Conservation (phyloP, 2,888 invertebrate genomes). For the Didymodactylos carnosus region DNA sequence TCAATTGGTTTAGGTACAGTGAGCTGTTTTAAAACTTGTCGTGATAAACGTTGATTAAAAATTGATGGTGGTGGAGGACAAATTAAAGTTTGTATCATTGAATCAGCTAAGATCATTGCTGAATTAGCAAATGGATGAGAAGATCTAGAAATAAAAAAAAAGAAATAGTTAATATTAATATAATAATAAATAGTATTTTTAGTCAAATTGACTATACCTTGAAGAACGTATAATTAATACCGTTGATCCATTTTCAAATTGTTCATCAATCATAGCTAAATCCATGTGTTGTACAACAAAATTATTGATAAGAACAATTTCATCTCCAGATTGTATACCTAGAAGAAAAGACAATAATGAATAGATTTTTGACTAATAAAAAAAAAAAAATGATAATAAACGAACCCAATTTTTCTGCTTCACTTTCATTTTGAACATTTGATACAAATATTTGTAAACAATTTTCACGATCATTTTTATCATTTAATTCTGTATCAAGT, state of each 20-base stretch:
- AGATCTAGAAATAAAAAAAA: neutral
- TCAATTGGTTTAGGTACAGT: neutral
- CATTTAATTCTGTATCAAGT: neutral
- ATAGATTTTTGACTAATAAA: too few species aligned
- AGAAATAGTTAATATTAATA: neutral
- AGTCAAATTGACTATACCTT: neutral
- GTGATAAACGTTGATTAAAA: neutral
- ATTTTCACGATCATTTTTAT: too few species aligned
- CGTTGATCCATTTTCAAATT: neutral
- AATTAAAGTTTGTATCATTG: neutral
- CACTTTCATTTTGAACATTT: neutral
- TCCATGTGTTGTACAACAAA: conserved; percentile 91
- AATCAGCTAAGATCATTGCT: neutral
- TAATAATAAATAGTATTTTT: neutral
- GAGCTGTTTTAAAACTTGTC: neutral
- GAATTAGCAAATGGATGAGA: neutral
- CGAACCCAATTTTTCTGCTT: neutral
- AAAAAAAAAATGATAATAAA: too few species aligned
- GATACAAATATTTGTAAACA: neutral
- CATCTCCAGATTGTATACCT: conserved; percentile 91
- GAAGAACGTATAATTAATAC: neutral
- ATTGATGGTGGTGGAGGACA: neutral
- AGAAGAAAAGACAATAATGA: too few species aligned
- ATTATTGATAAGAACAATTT: conserved; percentile 95
- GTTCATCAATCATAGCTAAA: conserved; percentile 42